A percentile compares a stretch with the other conserved stretches of the same genome.
Evolutionary conservation across 2,888 invertebrate genomes (phyloP).

Genomic region (Cyclophora albipunctata): DNA sequence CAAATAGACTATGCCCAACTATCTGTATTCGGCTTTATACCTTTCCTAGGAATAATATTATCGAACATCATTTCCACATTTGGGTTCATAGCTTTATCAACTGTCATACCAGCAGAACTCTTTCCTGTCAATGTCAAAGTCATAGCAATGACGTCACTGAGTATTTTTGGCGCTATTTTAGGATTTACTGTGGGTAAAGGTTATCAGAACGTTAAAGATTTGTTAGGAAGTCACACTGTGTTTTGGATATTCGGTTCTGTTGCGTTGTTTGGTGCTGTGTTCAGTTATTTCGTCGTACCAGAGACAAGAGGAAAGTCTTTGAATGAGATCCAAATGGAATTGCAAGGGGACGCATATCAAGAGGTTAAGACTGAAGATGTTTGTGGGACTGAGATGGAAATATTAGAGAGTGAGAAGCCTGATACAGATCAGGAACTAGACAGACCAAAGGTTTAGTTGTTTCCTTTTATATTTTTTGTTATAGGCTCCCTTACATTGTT

Average conservation of each 20-base stretch:
- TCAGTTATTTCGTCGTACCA: slow-evolving; percentile 53
- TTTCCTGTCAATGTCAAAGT: slow-evolving; percentile 71
- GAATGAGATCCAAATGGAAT: slow-evolving; percentile 62
- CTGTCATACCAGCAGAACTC: slow-evolving; percentile 65
- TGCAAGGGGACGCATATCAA: slow-evolving; percentile 37
- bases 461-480: too few relatives aligned
- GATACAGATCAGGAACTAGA: background rate
- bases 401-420: slow-evolving; percentile 12
- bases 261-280: slow-evolving; percentile 52
- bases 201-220: slow-evolving; percentile 57
- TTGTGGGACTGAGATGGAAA: slow-evolving; percentile 18
- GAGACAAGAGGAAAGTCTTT: slow-evolving; percentile 73
- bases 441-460: too few relatives aligned
- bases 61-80: slow-evolving; percentile 35
- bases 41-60: slow-evolving; percentile 46
- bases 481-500: too few relatives aligned
- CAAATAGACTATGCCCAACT: slow-evolving; percentile 11
- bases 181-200: slow-evolving; percentile 58
- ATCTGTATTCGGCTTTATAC: slow-evolving; percentile 28
- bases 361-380: slow-evolving; percentile 1
- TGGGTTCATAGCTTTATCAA: slow-evolving; percentile 60
- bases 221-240: slow-evolving; percentile 48
- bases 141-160: slow-evolving; percentile 58
- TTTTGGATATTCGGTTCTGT: slow-evolving; percentile 61
- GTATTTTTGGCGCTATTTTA: slow-evolving; percentile 52